Conservation (phyloP, 2,797 vertebrate genomes). For the Sebastes trivittatus region DNA sequence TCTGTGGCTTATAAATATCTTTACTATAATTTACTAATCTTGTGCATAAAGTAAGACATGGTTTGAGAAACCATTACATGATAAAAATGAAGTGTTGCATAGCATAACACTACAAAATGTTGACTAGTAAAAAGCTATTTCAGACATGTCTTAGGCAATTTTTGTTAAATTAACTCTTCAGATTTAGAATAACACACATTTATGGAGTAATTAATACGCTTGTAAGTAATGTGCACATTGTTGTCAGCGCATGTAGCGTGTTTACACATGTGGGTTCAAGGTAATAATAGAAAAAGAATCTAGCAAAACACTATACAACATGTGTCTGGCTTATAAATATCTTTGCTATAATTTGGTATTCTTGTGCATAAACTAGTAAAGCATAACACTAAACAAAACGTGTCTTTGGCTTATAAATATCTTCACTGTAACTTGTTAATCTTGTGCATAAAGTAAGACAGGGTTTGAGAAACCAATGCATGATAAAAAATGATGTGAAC, state of each 20-base stretch:
- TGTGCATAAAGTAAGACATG: background rate
- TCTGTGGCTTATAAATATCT: too few species aligned
- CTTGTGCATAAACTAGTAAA: background rate
- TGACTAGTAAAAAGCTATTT: too few species aligned
- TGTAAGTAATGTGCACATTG: background rate
- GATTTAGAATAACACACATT: background rate
- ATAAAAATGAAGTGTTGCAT: too few species aligned
- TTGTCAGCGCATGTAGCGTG: conserved; percentile 17
- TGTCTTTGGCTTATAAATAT: too few species aligned
- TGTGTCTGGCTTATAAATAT: too few species aligned
- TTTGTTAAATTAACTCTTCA: too few species aligned
- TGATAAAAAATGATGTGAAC: background rate
- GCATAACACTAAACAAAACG: background rate
- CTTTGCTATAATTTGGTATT: background rate
- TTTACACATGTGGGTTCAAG: conserved; percentile 20
- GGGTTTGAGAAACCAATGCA: background rate
- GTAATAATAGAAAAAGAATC: background rate
- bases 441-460: background rate
- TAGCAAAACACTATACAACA: background rate
- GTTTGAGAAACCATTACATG: background rate
- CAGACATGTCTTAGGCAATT: too few species aligned
- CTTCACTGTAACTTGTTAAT: too few species aligned
- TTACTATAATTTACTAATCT: too few species aligned
- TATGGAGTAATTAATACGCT: too few species aligned
- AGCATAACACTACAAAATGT: too few species aligned